A percentile compares a stretch with the other conserved stretches of the same genome.
phyloP scores from a whole-genome alignment of 2,888 invertebrate species.

The Drosophila barbarae region DNA sequence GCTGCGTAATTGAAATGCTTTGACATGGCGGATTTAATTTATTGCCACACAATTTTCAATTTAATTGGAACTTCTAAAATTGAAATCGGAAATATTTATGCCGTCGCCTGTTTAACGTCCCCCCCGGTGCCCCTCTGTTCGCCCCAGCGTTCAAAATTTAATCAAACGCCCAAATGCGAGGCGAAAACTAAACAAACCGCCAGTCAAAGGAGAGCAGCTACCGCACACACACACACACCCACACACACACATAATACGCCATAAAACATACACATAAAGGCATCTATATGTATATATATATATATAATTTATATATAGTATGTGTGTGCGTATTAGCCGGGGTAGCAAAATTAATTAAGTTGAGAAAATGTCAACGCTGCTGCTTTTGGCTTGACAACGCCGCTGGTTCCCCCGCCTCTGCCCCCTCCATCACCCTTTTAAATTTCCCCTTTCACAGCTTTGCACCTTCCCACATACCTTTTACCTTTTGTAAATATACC shows the following conservation, averaged over 20 bases:
- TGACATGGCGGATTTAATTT: conserved; percentile 32
- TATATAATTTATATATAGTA: conserved; percentile 14
- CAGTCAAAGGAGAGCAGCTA: conserved; percentile 27
- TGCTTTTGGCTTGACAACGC: conserved; percentile 48
- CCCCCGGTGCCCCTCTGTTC: not conserved
- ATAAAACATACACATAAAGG: conserved; percentile 12
- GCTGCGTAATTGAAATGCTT: conserved; percentile 36
- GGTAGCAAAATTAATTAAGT: conserved; percentile 70
- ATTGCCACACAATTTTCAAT: conserved; percentile 36
- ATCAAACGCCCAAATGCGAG: conserved; percentile 64
- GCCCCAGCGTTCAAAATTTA: conserved; percentile 48
- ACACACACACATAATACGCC: not conserved
- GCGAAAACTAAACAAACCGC: conserved; percentile 64
- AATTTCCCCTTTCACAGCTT: not conserved
- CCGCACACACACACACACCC: not conserved
- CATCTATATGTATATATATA: not conserved
- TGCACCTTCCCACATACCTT: conserved; percentile 8
- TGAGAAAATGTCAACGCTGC: conserved; percentile 71
- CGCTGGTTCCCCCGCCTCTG: not conserved
- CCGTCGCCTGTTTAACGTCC: not conserved
- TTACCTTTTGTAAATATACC: conserved; percentile 18
- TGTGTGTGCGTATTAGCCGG: conserved; percentile 49
- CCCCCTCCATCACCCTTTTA: not conserved
- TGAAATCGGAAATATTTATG: conserved; percentile 61
- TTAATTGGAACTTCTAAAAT: conserved; percentile 60